Base-by-base conservation (phyloP, 2,113 vertebrate species). In the Tragulus kanchil region DNA sequence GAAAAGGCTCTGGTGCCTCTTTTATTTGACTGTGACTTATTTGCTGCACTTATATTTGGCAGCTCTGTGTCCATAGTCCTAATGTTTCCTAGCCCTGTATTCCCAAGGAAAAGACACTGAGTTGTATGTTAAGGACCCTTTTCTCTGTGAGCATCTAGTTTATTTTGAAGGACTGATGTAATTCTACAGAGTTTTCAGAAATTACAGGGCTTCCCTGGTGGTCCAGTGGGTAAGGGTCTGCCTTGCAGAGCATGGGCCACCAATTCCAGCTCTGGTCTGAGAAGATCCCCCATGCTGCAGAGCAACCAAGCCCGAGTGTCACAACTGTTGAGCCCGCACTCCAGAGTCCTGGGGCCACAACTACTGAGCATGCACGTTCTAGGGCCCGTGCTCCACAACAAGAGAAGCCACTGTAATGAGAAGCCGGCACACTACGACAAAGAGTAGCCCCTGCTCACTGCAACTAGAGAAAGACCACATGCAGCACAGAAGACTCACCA, bases 141-240 rank as follows among this genome's bases (percentile, higher is more conserved):
- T 85, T 71, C 26, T 89, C 11, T 17, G 4, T 56, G 23, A 89
- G 4, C 45, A 79, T 56, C 5, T 21, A 89, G 26, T 86, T 77
- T 62, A 56, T 93, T 92, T 94, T 56, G n/a, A 85, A 91, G 73
- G 26, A 61, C 36, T 50, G 10, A 10, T 73, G 6, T 45, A 61
- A 77, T 67, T 81, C 59, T 78, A 6, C 7, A 78, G 12, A 50
- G 6, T 65, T 62, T 45, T 89, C 25, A 88, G 15, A 83, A 97
- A 78, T 62, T 10, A 92, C 21, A 17, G 1, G 42, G 21, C 42
- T 73, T 45, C 42, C 36, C 42, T 45, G 45, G 42, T 45, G 5
- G 21, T 73, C 69, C 36, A 71, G 0, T 45, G 69, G 36, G 42
- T 71, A 71, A 23, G 69, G 45, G 23, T 45, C 69, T 45, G 19